Evolutionary conservation across 2,113 vertebrate genomes (phyloP), one percentile per base, ranked within the genome.

Genomic region (Pontoporia blainvillei): DNA sequence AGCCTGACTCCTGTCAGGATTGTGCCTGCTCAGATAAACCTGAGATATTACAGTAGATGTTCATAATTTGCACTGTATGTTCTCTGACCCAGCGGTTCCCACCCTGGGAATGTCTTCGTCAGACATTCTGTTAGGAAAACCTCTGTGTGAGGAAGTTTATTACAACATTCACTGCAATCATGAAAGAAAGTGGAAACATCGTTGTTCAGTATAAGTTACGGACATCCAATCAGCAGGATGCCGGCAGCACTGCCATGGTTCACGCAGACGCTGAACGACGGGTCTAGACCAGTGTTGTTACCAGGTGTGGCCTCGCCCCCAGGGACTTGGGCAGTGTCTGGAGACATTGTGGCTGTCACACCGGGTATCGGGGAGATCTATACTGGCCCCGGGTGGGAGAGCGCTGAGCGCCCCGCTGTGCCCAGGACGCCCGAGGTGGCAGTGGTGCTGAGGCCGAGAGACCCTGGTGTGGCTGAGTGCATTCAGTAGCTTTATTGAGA

Each of bases 191-290:
- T 2, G 66, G 57, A 29, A 85, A 21, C 0, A 0, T 61, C 36
- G 5, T 7, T 61, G 62, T 27, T 11, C 57, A 0, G 2, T 13
- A 1, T 27, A 20, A 41, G 2, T 52, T 10, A 23, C 0, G 44
- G 49, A 3, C 8, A 21, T 18, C 54, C 12, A 3, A 4, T 13
- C 5, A 0, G 18, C 6, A 14, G n/a, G 15, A 39, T 29, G 59
- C 86, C 6, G 21, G 52, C 6, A 10, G 18, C 73, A 7, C 2
- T 2, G 31, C 15, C 36, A 2, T 0, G 1, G 39, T 14, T 44
- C 21, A 1, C n/a, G 52, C 31, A n/a, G 34, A 23, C 52, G 75
- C 11, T 54, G 75, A 34, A 8, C 52, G 29, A 49, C 6, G 6
- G 49, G 75, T n/a, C 75, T 78, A 9, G 9, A 52, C 17, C 46